phyloP scores from a whole-genome alignment of 2,797 vertebrate genomes.

The Molossus molossus region DNA sequence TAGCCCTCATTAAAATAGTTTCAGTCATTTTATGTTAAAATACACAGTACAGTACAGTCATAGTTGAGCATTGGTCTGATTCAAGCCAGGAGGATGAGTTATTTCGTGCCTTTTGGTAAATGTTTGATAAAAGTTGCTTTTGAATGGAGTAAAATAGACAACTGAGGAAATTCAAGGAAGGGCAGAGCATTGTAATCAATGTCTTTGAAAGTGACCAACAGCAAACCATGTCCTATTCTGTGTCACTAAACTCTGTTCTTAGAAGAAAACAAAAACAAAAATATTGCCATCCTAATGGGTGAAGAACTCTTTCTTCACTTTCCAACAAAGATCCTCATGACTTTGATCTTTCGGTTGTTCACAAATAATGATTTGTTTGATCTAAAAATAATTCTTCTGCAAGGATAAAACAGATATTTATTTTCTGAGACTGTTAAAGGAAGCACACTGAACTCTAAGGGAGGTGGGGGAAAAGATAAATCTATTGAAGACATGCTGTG shows the following conservation, averaged over 20 bases:
- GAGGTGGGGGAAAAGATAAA: conserved; percentile 29
- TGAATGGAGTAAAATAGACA: not conserved
- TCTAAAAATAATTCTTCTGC: conserved; percentile 80
- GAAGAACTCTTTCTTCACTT: conserved; percentile 11
- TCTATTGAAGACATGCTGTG: conserved; percentile 18
- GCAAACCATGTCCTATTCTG: not conserved
- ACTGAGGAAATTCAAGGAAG: not conserved
- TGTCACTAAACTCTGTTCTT: conserved; percentile 48
- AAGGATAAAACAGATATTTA: conserved; percentile 74
- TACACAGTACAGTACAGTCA: conserved; percentile 49
- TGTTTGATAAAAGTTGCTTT: conserved; percentile 45
- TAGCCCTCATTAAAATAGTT: conserved; percentile 30
- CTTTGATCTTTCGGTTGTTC: conserved; percentile 81
- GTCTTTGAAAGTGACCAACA: not conserved
- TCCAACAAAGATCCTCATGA: conserved; percentile 27
- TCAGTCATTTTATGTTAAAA: not conserved
- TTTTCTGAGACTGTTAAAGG: conserved; percentile 70
- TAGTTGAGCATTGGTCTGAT: not conserved
- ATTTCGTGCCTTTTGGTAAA: not conserved
- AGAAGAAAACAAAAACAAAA: not conserved
- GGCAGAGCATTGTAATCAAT: not conserved
- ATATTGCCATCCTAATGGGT: not conserved
- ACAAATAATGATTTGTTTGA: conserved; percentile 82
- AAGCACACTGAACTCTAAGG: conserved; percentile 63
- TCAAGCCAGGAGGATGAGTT: conserved; percentile 22